Evolutionary conservation across 2,797 vertebrate species (phyloP).

Genomic region (Clarias platycephalus): DNA sequence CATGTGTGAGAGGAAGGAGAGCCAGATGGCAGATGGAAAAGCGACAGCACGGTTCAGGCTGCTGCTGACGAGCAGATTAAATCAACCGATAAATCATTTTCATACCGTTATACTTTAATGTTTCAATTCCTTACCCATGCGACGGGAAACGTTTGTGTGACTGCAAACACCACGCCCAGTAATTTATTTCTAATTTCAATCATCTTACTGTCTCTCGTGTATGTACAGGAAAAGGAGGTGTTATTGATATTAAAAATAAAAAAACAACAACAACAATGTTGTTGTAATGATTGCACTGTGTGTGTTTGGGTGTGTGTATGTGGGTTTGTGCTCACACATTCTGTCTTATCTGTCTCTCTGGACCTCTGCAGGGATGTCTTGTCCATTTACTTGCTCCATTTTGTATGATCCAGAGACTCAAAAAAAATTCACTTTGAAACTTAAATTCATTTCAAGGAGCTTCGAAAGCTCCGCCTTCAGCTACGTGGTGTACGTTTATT

Average conservation of each 20-base stretch:
- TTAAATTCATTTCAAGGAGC: background rate
- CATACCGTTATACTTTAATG: background rate
- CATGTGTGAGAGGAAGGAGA: background rate
- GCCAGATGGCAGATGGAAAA: conserved; percentile 6
- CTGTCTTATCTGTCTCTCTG: background rate
- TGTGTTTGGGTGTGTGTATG: background rate
- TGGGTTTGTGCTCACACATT: background rate
- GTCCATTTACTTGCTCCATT: background rate
- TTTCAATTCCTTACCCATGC: background rate
- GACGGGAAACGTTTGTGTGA: background rate
- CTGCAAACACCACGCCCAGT: background rate
- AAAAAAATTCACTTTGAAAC: background rate
- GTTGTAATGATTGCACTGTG: background rate
- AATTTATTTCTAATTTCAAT: background rate
- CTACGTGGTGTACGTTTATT: background rate
- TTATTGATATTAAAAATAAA: background rate
- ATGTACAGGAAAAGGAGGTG: background rate
- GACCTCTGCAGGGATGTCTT: background rate
- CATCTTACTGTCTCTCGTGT: background rate
- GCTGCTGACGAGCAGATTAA: background rate
- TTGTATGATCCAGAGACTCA: background rate
- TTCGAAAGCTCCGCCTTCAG: background rate
- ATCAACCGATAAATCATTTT: background rate
- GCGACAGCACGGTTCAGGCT: background rate
- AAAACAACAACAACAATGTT: no score